Evolutionary conservation across 2,113 vertebrate genomes (phyloP).

Genomic region (Lontra canadensis): DNA sequence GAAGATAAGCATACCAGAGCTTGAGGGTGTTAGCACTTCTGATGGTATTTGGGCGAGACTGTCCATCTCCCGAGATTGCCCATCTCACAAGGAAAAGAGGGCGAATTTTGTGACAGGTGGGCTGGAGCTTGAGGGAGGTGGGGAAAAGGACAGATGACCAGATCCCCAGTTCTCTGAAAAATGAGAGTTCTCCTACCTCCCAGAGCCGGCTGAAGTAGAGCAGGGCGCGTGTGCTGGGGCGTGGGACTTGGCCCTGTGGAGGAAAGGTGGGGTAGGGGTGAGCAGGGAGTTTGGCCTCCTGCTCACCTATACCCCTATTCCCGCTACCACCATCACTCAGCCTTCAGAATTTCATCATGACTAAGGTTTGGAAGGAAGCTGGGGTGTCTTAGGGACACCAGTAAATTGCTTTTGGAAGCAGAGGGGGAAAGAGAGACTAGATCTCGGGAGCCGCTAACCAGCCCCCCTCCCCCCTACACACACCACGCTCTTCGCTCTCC

Average conservation of each 20-base stretch:
- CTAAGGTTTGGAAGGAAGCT: neutral
- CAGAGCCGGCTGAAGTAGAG: slow-evolving; percentile 74
- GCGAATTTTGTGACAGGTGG: neutral
- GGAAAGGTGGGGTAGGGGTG: slow-evolving; percentile 21
- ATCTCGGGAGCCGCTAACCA: neutral
- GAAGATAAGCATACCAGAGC: neutral
- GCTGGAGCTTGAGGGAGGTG: neutral
- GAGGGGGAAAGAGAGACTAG: neutral
- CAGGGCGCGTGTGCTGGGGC: slow-evolving; percentile 48
- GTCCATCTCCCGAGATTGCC: too few relatives aligned
- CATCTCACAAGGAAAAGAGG: neutral
- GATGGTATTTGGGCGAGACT: neutral
- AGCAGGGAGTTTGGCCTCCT: neutral
- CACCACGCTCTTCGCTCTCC: neutral
- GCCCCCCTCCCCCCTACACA: fast-evolving
- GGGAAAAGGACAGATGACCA: neutral
- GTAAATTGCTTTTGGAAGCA: neutral
- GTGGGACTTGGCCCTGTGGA: neutral
- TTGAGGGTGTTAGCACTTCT: neutral
- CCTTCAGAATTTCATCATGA: neutral
- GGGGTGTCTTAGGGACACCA: neutral
- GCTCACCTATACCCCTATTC: neutral
- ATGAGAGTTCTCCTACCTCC: slow-evolving; percentile 65
- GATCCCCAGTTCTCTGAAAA: neutral
- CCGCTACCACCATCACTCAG: neutral